These are phyloP conservation scores for Nemotelus pantherinus DNA, from an alignment of 2,888 invertebrate genomes.

Conservation along the genomic window DNA sequence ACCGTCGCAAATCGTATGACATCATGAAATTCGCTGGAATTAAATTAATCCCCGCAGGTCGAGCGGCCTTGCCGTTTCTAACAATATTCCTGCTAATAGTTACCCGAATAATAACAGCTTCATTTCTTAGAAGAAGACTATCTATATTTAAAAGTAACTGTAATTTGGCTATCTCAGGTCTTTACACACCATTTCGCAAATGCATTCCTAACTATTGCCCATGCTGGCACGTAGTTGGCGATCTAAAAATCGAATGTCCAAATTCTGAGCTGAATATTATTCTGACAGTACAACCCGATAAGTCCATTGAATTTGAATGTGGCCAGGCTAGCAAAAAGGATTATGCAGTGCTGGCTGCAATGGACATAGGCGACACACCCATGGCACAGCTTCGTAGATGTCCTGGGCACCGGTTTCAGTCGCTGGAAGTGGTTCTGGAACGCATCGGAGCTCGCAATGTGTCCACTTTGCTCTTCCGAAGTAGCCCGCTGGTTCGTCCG, in stretches of 20 bases:
- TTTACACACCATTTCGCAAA: too few species aligned
- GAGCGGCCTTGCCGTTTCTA: background rate
- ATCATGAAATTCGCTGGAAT: background rate
- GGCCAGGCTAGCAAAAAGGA: conserved; percentile 57
- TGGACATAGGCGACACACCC: conserved; percentile 61
- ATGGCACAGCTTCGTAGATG: too few species aligned
- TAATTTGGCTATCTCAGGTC: too few species aligned
- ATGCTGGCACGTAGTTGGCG: conserved; percentile 58
- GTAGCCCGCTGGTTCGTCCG: conserved; percentile 67
- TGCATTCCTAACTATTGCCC: too few species aligned
- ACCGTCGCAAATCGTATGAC: conserved; percentile 8
- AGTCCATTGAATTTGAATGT: conserved; percentile 62
- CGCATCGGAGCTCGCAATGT: conserved; percentile 60
- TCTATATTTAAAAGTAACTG: too few species aligned
- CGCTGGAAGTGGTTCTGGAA: conserved; percentile 62
- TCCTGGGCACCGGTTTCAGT: conserved; percentile 63
- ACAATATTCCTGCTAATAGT: background rate
- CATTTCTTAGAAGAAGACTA: too few species aligned
- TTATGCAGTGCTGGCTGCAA: conserved; percentile 58
- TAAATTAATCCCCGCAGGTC: conserved; percentile 1
- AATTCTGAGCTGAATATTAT: conserved; percentile 58
- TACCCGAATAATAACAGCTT: conserved; percentile 1
- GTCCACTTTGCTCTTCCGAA: conserved; percentile 68
- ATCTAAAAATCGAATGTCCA: conserved; percentile 62
- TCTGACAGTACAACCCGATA: conserved; percentile 59